A percentile compares a stretch with the other conserved stretches of the same genome.
These are phyloP conservation scores for Turritopsis dohrnii DNA, from an alignment of 30 jellyfish, hydroid and myxozoan genomes.

Conservation along the genomic window DNA sequence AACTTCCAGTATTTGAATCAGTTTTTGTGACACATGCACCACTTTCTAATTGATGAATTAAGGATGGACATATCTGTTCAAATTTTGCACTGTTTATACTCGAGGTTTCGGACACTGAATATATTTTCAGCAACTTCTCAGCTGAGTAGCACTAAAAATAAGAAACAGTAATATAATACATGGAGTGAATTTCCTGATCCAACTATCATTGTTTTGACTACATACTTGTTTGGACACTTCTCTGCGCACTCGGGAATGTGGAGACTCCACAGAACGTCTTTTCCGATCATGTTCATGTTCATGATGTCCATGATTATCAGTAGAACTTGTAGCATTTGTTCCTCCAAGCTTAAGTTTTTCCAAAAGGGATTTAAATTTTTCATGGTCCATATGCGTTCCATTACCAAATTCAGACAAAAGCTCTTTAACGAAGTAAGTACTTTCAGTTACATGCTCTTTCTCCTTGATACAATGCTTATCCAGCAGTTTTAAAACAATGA, in stretches of 20 bases:
- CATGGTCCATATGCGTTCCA: constrained; percentile 47
- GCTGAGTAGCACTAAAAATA: constrained; percentile 68
- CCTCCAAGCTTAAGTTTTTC: constrained; percentile 66
- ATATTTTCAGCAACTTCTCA: constrained; percentile 49
- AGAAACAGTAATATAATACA: neutral
- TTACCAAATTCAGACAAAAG: constrained; percentile 62
- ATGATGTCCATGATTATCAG: neutral
- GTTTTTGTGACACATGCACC: constrained; percentile 49
- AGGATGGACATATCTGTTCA: constrained; percentile 61
- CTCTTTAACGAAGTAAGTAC: constrained; percentile 38
- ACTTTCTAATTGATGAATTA: constrained; percentile 77
- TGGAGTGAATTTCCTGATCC: neutral
- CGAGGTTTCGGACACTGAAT: constrained; percentile 25
- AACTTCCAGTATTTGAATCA: constrained; percentile 21
- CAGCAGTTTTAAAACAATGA: constrained; percentile 41
- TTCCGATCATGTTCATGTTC: constrained; percentile 42
- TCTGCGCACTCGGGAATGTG: constrained; percentile 12
- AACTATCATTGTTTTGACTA: neutral
- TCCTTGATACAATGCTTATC: constrained; percentile 65
- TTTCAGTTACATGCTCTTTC: constrained; percentile 38
- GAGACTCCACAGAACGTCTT: constrained; percentile 44
- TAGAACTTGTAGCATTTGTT: neutral
- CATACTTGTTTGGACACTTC: neutral
- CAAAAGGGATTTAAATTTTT: constrained; percentile 47
- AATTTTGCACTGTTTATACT: constrained; percentile 44